A percentile compares a stretch with the other conserved stretches of the same genome.
Evolutionary conservation across 2,113 vertebrate species (phyloP).

Genomic region (Miniopterus natalensis): DNA sequence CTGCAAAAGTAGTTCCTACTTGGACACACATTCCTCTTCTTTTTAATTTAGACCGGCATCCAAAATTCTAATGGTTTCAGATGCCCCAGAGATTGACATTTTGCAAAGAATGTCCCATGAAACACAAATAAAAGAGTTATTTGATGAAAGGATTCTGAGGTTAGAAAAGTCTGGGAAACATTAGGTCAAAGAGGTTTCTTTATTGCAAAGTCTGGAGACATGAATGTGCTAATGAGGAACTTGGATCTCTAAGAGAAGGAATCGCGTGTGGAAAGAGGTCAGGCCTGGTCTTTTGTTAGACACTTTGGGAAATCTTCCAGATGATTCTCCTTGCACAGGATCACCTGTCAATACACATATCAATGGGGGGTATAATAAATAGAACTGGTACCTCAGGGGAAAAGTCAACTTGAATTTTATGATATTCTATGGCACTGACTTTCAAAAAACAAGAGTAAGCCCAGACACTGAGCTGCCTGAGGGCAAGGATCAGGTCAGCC

Average conservation of each 20-base stretch:
- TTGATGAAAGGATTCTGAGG: not conserved
- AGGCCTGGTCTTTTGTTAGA: not conserved
- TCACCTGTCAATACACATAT: not conserved
- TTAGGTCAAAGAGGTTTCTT: not conserved
- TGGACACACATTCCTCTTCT: not conserved
- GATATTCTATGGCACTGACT: not conserved
- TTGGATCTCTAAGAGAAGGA: not conserved
- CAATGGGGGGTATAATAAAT: not conserved
- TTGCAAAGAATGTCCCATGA: not conserved
- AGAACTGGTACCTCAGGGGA: not conserved
- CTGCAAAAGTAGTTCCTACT: not conserved
- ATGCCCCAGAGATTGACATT: not conserved
- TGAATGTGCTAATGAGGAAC: not conserved
- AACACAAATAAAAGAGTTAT: conserved; percentile 36
- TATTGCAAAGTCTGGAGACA: not conserved
- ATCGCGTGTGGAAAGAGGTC: not conserved
- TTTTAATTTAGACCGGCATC: not conserved
- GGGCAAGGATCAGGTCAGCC: not conserved
- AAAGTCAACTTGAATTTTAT: not conserved
- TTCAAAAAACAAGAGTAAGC: conserved; percentile 15
- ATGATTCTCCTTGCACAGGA: not conserved
- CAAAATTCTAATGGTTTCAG: not conserved
- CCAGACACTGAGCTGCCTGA: not conserved
- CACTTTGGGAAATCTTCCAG: not conserved
- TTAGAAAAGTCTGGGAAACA: not conserved